phyloP scores from a whole-genome alignment of 2,113 vertebrate genomes.

The Galbula dea region DNA sequence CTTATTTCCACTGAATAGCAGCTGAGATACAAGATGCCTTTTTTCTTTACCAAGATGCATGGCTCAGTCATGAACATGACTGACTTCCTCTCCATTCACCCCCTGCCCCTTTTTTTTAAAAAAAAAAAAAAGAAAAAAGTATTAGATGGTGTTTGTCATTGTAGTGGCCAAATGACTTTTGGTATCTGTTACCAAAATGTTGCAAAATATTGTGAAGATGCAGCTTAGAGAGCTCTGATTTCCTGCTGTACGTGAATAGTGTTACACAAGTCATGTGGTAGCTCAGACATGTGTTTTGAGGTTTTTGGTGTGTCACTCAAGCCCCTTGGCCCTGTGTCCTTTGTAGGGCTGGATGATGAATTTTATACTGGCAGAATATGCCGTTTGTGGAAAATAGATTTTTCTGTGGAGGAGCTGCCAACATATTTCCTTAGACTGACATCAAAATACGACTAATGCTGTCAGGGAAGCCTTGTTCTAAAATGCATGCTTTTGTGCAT shows the following conservation, averaged over 20 bases:
- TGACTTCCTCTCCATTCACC: neutral
- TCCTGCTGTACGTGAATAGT: neutral
- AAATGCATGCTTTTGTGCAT: neutral
- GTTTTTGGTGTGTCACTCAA: constrained; percentile 64
- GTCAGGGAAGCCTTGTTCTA: constrained; percentile 47
- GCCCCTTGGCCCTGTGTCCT: constrained; percentile 58
- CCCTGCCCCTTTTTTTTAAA: neutral
- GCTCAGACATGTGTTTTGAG: constrained; percentile 65
- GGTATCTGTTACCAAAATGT: neutral
- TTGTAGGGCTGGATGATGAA: constrained; percentile 58
- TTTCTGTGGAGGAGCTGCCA: constrained; percentile 40
- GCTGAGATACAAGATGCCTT: neutral
- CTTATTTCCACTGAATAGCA: neutral
- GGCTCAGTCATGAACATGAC: neutral
- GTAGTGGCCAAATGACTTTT: neutral
- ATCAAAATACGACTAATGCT: constrained; percentile 43
- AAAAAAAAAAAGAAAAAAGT: neutral
- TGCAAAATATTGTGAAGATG: constrained; percentile 34
- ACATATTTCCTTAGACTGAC: constrained; percentile 58
- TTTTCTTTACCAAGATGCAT: neutral
- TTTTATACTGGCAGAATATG: constrained; percentile 44
- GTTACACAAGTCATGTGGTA: constrained; percentile 46
- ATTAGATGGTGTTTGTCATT: neutral
- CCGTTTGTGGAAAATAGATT: constrained; percentile 51
- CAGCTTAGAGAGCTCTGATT: neutral